phyloP scores from a whole-genome alignment of 2,797 vertebrate genomes.

The Aphelocoma californica region DNA sequence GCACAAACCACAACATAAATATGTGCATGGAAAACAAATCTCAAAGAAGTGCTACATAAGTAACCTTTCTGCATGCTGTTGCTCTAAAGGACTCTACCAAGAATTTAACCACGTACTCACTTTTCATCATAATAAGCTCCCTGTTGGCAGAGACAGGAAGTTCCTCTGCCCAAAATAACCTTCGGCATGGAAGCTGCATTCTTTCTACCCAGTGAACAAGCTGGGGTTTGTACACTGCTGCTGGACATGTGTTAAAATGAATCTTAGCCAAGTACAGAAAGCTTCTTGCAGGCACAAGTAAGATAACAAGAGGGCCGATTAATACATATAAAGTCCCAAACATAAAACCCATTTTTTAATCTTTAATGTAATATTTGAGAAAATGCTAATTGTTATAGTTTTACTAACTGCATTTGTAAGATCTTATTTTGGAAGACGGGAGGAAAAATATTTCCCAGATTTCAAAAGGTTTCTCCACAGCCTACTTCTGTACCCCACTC shows the following conservation, averaged over 20 bases:
- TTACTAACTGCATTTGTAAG: background rate
- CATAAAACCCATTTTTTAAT: background rate
- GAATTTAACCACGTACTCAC: background rate
- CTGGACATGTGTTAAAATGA: background rate
- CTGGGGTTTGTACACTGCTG: background rate
- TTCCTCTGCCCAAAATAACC: background rate
- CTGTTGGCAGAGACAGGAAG: background rate
- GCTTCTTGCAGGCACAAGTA: background rate
- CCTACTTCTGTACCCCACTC: background rate
- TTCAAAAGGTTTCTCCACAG: background rate
- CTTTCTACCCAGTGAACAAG: background rate
- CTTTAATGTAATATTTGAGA: background rate
- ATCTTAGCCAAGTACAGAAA: background rate
- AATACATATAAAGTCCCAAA: background rate
- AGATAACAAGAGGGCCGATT: background rate
- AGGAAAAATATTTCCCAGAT: background rate
- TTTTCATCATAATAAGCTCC: constrained; percentile 10
- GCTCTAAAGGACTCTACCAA: background rate
- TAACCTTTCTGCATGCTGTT: background rate
- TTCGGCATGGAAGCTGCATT: background rate
- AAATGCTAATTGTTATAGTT: background rate
- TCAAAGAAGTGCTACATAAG: background rate
- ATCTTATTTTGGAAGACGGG: background rate
- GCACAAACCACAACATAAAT: background rate
- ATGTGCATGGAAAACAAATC: background rate